Percentiles rank a stretch among this genome's conserved stretches.
Evolutionary conservation across 2,888 invertebrate genomes (phyloP).

Genomic region (Merodon equestris): DNA sequence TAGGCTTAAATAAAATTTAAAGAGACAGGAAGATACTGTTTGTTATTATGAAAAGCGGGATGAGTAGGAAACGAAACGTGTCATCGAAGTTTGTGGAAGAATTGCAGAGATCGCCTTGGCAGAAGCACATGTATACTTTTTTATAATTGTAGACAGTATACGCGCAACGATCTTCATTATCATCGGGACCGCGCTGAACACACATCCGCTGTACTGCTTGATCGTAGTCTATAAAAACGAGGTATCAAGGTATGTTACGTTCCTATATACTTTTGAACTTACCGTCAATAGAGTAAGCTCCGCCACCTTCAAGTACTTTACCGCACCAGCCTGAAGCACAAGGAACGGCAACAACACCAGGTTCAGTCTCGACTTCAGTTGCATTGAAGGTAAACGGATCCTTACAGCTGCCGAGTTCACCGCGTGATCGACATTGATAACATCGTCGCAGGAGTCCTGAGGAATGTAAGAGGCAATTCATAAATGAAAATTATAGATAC

Average conservation of each 20-base stretch:
- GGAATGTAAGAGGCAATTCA: constrained; percentile 31
- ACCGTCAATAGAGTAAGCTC: constrained; percentile 89
- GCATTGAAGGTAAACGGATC: constrained; percentile 91
- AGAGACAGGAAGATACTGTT: too few relatives aligned
- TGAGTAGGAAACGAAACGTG: too few relatives aligned
- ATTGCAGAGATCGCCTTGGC: constrained; percentile 94
- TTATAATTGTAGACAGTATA: constrained; percentile 90
- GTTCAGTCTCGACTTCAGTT: constrained; percentile 85
- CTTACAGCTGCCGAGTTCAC: constrained; percentile 92
- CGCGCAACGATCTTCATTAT: constrained; percentile 93
- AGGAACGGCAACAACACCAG: constrained; percentile 87
- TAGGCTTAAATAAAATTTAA: too few relatives aligned
- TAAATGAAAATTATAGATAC: constrained; percentile 45
- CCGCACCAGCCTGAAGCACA: constrained; percentile 96
- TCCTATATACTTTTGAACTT: too few relatives aligned
- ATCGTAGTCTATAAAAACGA: constrained; percentile 88
- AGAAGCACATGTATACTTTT: constrained; percentile 94
- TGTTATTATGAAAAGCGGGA: too few relatives aligned
- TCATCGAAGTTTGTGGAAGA: constrained; percentile 34
- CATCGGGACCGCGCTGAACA: constrained; percentile 91
- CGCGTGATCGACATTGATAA: constrained; percentile 90
- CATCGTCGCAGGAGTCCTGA: constrained; percentile 88
- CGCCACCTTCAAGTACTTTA: constrained; percentile 91
- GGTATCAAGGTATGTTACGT: too few relatives aligned
- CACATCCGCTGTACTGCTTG: constrained; percentile 93